A percentile compares a stretch with the other conserved stretches of the same genome.
These are phyloP conservation scores for Oxycera nigricornis DNA, from an alignment of 2,888 invertebrate genomes.

Conservation along the genomic window DNA sequence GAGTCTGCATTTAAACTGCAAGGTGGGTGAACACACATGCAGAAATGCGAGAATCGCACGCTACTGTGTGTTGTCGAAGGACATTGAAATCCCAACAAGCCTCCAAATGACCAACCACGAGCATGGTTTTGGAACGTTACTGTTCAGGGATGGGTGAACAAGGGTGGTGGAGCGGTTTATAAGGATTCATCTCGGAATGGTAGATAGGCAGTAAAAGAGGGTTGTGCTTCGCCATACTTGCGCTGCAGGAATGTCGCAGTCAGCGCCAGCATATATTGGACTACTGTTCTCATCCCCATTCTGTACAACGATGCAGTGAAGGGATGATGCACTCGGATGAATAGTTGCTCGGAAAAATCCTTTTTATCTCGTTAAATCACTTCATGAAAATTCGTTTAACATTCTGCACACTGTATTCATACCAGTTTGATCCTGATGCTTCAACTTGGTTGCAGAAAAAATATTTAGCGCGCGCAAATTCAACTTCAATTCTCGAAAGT, in stretches of 20 bases:
- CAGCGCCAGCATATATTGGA: neutral
- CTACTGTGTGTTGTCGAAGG: neutral
- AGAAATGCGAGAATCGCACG: neutral
- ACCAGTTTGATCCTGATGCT: slow-evolving; percentile 17
- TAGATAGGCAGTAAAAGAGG: neutral
- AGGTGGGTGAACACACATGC: slow-evolving; percentile 22
- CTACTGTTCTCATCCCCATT: neutral
- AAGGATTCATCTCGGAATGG: neutral
- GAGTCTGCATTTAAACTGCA: slow-evolving; percentile 47
- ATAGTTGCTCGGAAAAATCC: slow-evolving; percentile 41
- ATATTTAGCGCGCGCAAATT: slow-evolving; percentile 21
- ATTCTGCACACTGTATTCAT: slow-evolving; percentile 23
- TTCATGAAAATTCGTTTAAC: slow-evolving; percentile 49
- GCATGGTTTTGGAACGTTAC: slow-evolving; percentile 29
- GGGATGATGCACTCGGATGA: slow-evolving; percentile 35
- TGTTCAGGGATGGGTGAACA: neutral
- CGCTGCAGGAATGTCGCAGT: neutral
- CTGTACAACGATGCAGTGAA: neutral
- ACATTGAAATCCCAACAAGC: neutral
- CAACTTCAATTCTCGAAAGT: slow-evolving; percentile 20
- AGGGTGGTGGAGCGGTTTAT: neutral
- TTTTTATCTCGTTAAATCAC: slow-evolving; percentile 49
- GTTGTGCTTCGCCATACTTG: slow-evolving; percentile 30
- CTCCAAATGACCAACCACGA: slow-evolving; percentile 35
- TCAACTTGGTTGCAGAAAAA: slow-evolving; percentile 10